Base-by-base conservation (phyloP, 2,113 vertebrate species). In the Anoplopoma fimbria region DNA sequence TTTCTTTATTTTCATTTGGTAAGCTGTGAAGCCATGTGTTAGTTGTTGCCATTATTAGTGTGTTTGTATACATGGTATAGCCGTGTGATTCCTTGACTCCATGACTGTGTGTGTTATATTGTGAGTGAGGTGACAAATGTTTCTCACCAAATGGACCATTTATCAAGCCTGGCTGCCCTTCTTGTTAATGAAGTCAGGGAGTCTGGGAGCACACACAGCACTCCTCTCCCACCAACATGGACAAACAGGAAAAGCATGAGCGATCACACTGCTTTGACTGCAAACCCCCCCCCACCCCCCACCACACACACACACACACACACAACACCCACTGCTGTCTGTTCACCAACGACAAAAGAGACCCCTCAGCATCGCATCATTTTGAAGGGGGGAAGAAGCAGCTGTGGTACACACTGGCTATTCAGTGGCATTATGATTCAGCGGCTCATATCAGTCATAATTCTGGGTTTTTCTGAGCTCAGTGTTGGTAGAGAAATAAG, bases 111-210 rank as follows among this genome's bases (percentile, higher is more conserved):
- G 25, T 27, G 51, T 74, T 75, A 45, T 23, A 17, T 40, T 69
- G 42, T 42, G 62, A 53, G 23, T 23, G 25, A 69, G n/a, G 60
- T 74, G 69, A 83, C 70, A 67, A 85, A 91, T 74, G 75, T 47
- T 75, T 89, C 58, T 79, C 58, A 53, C 57, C 79, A 68, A 88
- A 79, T n/a, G 72, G 47, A 40, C 45, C 79, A 53, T 89, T 79
- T 82, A 85, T 91, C 85, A 82, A 64, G 40, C n/a, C 64, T 1
- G 2, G 23, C 70, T 74, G 68, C 84, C 75, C 75, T 80, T 76
- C 86, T 31, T 21, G 69, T 73, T 88, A 85, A 89, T 90, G 80
- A 90, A 90, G 81, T 79, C 82, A 68, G 86, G 68, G 80, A 90
- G 81, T 53, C 75, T 70, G 79, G 17, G 61, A 85, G 85, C 69